Percentiles rank a stretch among this genome's conserved stretches.
Conservation (phyloP, 2,113 vertebrate genomes). For the Pelobates fuscus region DNA sequence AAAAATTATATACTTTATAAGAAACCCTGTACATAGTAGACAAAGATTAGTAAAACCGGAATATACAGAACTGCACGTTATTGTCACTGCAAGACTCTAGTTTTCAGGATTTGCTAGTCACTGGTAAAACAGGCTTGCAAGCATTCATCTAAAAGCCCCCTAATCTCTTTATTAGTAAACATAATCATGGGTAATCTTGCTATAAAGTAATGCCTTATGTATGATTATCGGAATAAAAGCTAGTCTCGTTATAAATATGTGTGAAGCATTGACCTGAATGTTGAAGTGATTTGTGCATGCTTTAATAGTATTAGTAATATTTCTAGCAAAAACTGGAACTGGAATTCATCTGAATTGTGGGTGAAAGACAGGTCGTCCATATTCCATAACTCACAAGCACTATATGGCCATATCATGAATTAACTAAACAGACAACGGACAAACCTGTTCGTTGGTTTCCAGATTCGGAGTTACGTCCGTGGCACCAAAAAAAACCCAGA, state of each 20-base stretch:
- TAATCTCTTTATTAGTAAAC: slow-evolving; percentile 8
- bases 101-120: neutral
- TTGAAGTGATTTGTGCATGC: neutral
- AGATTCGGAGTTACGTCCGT: too few relatives aligned
- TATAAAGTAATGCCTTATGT: neutral
- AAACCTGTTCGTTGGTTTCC: too few relatives aligned
- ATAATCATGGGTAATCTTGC: slow-evolving; percentile 4
- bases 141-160: neutral
- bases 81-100: neutral
- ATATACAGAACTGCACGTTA: neutral
- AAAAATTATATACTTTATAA: slow-evolving; percentile 56
- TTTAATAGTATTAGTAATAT: too few relatives aligned
- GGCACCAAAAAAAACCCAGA: too few relatives aligned
- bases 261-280: neutral
- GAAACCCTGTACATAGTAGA: slow-evolving; percentile 35
- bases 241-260: neutral
- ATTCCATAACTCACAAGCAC: too few relatives aligned
- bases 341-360: too few relatives aligned
- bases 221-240: neutral
- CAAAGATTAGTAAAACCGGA: slow-evolving; percentile 15
- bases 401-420: too few relatives aligned
- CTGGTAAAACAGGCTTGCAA: accelerated
- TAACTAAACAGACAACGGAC: too few relatives aligned
- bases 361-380: too few relatives aligned
- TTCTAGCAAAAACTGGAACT: too few relatives aligned